Conservation (phyloP, 2,113 vertebrate species). For the Heterochromis multidens region DNA sequence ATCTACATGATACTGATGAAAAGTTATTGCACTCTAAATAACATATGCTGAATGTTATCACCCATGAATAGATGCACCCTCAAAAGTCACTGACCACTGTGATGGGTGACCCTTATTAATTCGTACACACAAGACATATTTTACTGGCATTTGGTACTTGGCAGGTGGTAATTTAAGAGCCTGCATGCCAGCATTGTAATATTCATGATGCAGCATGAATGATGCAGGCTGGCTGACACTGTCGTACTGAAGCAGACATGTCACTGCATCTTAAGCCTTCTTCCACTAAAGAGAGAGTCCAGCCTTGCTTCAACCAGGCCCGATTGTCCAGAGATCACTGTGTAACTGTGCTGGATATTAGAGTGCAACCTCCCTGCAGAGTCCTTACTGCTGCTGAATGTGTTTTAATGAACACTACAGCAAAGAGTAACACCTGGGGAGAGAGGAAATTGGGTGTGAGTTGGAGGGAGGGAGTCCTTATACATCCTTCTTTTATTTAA, state of each 20-base stretch:
- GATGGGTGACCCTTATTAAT: slow-evolving; percentile 42
- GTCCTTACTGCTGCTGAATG: slow-evolving; percentile 48
- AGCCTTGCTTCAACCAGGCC: not conserved
- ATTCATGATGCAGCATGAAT: slow-evolving; percentile 40
- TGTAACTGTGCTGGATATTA: slow-evolving; percentile 42
- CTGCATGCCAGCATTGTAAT: slow-evolving; percentile 33
- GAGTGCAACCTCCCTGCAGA: slow-evolving; percentile 40
- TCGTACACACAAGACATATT: slow-evolving; percentile 24
- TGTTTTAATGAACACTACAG: slow-evolving; percentile 65
- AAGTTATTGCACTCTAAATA: slow-evolving; percentile 5
- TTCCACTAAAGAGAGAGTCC: not conserved
- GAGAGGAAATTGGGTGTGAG: slow-evolving; percentile 45
- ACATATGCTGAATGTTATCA: slow-evolving; percentile 18
- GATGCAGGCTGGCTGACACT: slow-evolving; percentile 17
- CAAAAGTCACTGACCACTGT: slow-evolving; percentile 39
- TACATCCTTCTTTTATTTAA: slow-evolving; percentile 45
- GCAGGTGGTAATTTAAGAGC: slow-evolving; percentile 33
- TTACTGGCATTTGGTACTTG: slow-evolving; percentile 42
- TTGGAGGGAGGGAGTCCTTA: slow-evolving; percentile 11
- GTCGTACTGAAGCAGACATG: not conserved
- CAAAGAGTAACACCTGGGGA: slow-evolving; percentile 56
- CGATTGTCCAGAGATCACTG: slow-evolving; percentile 16
- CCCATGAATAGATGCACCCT: not conserved
- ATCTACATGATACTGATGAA: not conserved
- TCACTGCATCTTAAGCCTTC: slow-evolving; percentile 15